Conservation (phyloP, 2,113 vertebrate species). For the Dasyornis broadbenti region DNA sequence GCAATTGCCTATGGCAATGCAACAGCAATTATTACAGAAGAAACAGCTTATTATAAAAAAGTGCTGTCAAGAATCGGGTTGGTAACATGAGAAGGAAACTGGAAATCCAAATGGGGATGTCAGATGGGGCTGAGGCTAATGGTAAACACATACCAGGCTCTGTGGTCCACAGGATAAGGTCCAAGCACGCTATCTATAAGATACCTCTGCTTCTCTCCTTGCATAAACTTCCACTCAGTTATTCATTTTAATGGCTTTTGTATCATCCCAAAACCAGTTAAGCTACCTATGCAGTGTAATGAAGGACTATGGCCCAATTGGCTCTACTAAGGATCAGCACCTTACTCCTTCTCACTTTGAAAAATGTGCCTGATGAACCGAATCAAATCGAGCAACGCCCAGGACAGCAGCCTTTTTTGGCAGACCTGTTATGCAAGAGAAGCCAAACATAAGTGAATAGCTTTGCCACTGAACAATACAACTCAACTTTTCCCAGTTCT, state of each 20-base stretch:
- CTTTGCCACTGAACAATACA: background rate
- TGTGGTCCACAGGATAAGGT: background rate
- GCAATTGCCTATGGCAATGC: background rate
- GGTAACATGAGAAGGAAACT: background rate
- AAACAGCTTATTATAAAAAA: background rate
- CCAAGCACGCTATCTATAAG: background rate
- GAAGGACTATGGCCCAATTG: background rate
- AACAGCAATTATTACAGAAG: background rate
- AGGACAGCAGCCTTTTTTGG: background rate
- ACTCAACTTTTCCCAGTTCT: background rate
- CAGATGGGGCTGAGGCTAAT: background rate
- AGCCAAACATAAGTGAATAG: background rate
- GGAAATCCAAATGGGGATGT: background rate
- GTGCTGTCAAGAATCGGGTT: background rate
- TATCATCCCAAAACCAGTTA: background rate
- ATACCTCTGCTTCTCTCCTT: background rate
- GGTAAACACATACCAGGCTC: background rate
- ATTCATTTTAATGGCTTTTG: background rate
- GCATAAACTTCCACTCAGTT: background rate
- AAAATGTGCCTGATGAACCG: background rate
- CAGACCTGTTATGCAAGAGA: background rate
- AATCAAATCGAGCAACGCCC: background rate
- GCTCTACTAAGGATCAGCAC: background rate
- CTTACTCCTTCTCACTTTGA: background rate
- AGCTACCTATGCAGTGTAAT: background rate